Conservation (phyloP, 2,888 invertebrate genomes). For the Linnaemya tessellans region DNA sequence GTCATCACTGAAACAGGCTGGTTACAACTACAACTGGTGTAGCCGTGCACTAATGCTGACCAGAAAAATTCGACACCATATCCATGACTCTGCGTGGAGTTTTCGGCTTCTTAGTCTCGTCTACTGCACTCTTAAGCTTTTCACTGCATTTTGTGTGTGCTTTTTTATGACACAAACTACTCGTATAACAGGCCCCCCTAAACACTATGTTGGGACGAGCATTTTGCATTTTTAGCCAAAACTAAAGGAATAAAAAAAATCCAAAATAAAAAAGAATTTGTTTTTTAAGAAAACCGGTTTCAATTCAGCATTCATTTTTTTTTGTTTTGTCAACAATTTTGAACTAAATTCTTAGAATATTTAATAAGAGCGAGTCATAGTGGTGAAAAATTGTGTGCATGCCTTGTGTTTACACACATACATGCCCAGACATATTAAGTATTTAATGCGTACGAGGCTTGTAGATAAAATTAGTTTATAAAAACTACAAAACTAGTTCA, state of each 20-base stretch:
- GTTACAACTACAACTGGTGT: too few relatives aligned
- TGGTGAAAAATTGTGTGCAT: conserved; percentile 9
- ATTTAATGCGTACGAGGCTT: not conserved
- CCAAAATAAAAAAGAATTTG: not conserved
- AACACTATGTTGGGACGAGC: not conserved
- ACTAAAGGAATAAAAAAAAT: not conserved
- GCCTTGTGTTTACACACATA: not conserved
- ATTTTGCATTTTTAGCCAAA: not conserved
- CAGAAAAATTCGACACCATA: too few relatives aligned
- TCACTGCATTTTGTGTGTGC: too few relatives aligned
- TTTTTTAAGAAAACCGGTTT: conserved; percentile 45
- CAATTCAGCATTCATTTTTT: conserved; percentile 49
- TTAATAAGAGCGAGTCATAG: conserved; percentile 20
- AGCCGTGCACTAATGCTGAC: too few relatives aligned
- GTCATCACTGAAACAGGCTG: too few relatives aligned
- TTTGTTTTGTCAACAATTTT: conserved; percentile 52
- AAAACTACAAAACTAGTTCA: too few relatives aligned
- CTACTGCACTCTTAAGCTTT: too few relatives aligned
- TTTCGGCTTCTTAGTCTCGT: too few relatives aligned
- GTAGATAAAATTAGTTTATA: not conserved
- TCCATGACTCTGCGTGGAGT: too few relatives aligned
- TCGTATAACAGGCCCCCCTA: not conserved
- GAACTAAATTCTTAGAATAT: conserved; percentile 58
- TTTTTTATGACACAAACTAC: too few relatives aligned
- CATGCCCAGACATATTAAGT: not conserved